Conservation (phyloP, 2,113 vertebrate genomes). For the Halcyon senegalensis region DNA sequence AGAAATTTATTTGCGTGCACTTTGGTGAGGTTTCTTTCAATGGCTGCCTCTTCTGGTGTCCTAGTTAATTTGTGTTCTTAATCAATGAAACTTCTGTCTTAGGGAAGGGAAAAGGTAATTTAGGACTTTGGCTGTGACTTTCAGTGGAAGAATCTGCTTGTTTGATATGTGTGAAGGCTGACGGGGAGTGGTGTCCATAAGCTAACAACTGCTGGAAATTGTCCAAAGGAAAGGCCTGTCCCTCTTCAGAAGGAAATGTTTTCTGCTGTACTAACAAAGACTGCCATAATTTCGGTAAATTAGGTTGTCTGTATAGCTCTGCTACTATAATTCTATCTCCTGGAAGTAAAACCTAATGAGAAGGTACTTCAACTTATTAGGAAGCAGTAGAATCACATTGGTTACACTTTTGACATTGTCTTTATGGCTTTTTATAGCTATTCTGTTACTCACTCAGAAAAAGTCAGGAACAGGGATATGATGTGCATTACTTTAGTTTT, state of each 20-base stretch:
- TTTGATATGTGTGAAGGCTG: background rate
- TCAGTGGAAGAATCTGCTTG: background rate
- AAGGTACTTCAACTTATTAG: background rate
- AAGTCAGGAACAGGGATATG: background rate
- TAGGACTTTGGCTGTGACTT: background rate
- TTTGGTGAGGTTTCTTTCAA: background rate
- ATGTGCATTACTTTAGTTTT: background rate
- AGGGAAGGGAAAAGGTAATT: background rate
- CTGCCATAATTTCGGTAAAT: background rate
- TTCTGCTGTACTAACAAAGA: background rate
- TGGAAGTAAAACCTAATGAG: background rate
- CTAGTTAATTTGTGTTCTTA: background rate
- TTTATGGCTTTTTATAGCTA: background rate
- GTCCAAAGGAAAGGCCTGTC: background rate
- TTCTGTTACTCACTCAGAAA: background rate
- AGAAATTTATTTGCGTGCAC: background rate
- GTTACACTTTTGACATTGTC: background rate
- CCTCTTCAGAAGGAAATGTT: background rate
- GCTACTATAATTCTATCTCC: background rate
- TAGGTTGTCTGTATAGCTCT: background rate
- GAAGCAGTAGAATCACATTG: background rate
- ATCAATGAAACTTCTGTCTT: background rate
- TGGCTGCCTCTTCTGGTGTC: background rate
- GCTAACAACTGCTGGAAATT: background rate
- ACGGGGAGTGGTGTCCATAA: background rate